Conservation (phyloP, 23 tunicate genomes). For the Trididemnum nubilum region DNA sequence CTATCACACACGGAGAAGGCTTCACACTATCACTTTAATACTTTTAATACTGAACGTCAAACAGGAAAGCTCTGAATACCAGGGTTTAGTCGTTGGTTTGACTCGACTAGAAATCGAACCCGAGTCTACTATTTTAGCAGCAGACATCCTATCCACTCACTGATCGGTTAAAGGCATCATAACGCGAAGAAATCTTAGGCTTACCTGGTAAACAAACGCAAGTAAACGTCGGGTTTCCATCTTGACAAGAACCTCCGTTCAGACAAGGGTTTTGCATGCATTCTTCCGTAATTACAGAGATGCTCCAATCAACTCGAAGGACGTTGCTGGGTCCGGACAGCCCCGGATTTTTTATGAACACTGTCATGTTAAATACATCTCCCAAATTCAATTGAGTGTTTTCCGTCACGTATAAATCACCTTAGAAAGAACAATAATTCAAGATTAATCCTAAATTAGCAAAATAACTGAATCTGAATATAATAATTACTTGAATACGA, state of each 20-base stretch:
- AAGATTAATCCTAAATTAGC: too few relatives aligned
- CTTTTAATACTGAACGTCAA: too few relatives aligned
- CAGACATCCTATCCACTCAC: too few relatives aligned
- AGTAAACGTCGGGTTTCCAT: slow-evolving; percentile 13
- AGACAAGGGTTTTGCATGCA: slow-evolving; percentile 53
- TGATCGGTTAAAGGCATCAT: too few relatives aligned
- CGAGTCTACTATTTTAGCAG: too few relatives aligned
- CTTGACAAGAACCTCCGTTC: slow-evolving; percentile 72
- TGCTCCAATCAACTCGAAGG: slow-evolving; percentile 3
- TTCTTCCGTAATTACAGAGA: slow-evolving; percentile 56
- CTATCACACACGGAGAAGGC: too few relatives aligned
- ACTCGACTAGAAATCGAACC: too few relatives aligned
- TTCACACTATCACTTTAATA: too few relatives aligned
- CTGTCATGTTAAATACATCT: slow-evolving; percentile 32
- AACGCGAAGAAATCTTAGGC: too few relatives aligned
- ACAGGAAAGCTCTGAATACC: too few relatives aligned
- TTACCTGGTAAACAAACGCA: slow-evolving; percentile 74
- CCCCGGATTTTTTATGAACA: slow-evolving; percentile 69
- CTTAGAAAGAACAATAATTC: slow-evolving; percentile 43
- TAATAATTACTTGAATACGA: background rate
- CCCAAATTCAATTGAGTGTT: slow-evolving; percentile 42
- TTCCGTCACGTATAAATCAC: slow-evolving; percentile 32
- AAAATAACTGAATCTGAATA: background rate
- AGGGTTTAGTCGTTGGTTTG: too few relatives aligned
- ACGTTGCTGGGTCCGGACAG: slow-evolving; percentile 3